phyloP scores from a whole-genome alignment of 2,113 vertebrate genomes.

The Theristicus caerulescens region DNA sequence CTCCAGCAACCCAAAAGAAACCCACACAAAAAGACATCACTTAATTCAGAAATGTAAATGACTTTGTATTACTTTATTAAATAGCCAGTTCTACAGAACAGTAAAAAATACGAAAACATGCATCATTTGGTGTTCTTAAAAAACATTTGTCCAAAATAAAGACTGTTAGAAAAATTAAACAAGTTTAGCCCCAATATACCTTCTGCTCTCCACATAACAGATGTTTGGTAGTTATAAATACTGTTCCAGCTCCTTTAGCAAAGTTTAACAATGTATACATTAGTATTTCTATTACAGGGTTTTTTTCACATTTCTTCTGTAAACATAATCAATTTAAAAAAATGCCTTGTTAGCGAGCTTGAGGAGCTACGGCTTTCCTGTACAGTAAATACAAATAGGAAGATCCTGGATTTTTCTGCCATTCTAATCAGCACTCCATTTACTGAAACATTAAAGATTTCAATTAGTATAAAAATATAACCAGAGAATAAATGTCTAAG shows the following conservation, averaged over 20 bases:
- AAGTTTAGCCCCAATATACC: constrained; percentile 35
- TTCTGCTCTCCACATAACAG: neutral
- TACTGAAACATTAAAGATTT: constrained; percentile 17
- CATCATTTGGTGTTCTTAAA: constrained; percentile 61
- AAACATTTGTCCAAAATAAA: constrained; percentile 46
- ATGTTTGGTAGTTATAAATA: constrained; percentile 56
- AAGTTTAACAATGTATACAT: constrained; percentile 29
- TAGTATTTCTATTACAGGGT: constrained; percentile 24
- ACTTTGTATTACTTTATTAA: constrained; percentile 64
- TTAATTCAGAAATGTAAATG: neutral
- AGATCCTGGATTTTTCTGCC: constrained; percentile 2
- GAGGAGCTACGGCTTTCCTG: constrained; percentile 19
- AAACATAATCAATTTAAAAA: constrained; percentile 28
- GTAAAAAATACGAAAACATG: constrained; percentile 43
- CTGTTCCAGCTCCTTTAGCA: constrained; percentile 5
- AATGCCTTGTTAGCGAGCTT: constrained; percentile 17
- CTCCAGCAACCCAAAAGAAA: neutral
- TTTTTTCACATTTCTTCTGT: constrained; percentile 49
- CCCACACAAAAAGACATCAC: neutral
- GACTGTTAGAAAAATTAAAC: constrained; percentile 70
- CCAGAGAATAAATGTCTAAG: neutral
- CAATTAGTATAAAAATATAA: constrained; percentile 50
- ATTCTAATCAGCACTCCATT: neutral
- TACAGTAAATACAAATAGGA: constrained; percentile 62
- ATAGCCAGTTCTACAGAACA: constrained; percentile 50